phyloP scores from a whole-genome alignment of 2,888 invertebrate genomes.

The Apeira syringaria region DNA sequence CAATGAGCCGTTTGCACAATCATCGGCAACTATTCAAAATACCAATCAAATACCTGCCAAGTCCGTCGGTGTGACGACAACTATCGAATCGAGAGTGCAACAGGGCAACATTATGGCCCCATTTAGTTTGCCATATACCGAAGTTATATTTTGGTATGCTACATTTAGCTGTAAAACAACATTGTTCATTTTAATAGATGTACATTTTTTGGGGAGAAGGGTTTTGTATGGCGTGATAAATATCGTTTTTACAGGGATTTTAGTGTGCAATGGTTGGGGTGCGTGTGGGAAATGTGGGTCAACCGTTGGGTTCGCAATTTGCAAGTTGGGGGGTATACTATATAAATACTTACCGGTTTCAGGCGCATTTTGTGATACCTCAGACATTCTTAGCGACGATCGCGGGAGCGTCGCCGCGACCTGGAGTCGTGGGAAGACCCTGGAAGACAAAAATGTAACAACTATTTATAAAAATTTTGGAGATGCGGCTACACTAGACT shows the following conservation, averaged over 20 bases:
- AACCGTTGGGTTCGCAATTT: slow-evolving; percentile 15
- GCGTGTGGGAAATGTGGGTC: slow-evolving; percentile 20
- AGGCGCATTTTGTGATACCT: slow-evolving; percentile 81
- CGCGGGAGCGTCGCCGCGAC: slow-evolving; percentile 72
- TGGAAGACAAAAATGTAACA: slow-evolving; percentile 28
- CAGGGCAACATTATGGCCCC: slow-evolving; percentile 67
- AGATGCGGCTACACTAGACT: too few relatives aligned
- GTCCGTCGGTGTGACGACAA: slow-evolving; percentile 81
- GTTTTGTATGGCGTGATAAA: slow-evolving; percentile 27
- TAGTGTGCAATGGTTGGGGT: slow-evolving; percentile 21
- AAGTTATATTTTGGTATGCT: slow-evolving; percentile 78
- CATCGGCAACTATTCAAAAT: slow-evolving; percentile 69
- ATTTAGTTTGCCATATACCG: slow-evolving; percentile 75
- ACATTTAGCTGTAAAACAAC: slow-evolving; percentile 79
- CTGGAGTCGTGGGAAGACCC: slow-evolving; percentile 68
- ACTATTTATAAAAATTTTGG: too few relatives aligned
- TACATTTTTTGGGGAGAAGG: slow-evolving; percentile 42
- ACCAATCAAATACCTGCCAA: slow-evolving; percentile 82
- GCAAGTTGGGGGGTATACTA: slow-evolving; percentile 23
- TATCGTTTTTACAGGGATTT: slow-evolving; percentile 8
- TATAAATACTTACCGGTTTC: slow-evolving; percentile 74
- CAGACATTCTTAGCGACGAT: slow-evolving; percentile 76
- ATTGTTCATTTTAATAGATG: slow-evolving; percentile 78
- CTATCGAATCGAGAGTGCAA: slow-evolving; percentile 76
- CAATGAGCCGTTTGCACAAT: slow-evolving; percentile 42